A percentile compares a stretch with the other conserved stretches of the same genome.
phyloP scores from a whole-genome alignment of 2,797 vertebrate genomes.

The Harpagifer antarcticus region DNA sequence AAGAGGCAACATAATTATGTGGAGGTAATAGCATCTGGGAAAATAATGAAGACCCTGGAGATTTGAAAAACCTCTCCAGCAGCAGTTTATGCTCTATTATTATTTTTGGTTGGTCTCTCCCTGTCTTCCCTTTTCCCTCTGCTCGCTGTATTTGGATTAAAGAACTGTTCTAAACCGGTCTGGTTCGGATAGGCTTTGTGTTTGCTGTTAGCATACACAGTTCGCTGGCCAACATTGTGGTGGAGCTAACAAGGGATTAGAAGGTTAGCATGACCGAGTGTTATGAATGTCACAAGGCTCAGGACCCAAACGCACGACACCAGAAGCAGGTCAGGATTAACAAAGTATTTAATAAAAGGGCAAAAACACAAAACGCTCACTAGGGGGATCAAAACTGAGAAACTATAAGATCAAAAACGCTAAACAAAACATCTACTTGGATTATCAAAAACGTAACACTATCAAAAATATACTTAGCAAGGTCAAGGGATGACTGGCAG shows the following conservation, averaged over 20 bases:
- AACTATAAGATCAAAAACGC: too few relatives aligned
- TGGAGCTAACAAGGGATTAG: slow-evolving; percentile 10
- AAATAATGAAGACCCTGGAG: slow-evolving; percentile 81
- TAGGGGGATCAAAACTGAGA: too few relatives aligned
- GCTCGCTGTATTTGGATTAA: slow-evolving; percentile 64
- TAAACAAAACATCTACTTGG: too few relatives aligned
- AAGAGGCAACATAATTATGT: slow-evolving; percentile 79
- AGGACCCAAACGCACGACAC: too few relatives aligned
- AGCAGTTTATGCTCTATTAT: slow-evolving; percentile 73
- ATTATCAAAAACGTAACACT: too few relatives aligned
- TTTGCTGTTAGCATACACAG: slow-evolving; percentile 12
- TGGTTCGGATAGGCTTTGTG: slow-evolving; percentile 45
- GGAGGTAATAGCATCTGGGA: slow-evolving; percentile 80
- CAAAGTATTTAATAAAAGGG: too few relatives aligned
- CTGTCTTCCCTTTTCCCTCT: slow-evolving; percentile 53
- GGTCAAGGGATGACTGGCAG: too few relatives aligned
- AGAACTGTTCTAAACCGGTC: slow-evolving; percentile 52
- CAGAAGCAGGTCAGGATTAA: too few relatives aligned
- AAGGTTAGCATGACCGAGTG: slow-evolving; percentile 16
- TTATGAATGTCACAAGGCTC: too few relatives aligned
- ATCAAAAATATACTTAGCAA: too few relatives aligned
- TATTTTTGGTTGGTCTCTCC: slow-evolving; percentile 62
- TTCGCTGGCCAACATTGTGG: not conserved
- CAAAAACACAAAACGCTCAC: too few relatives aligned
- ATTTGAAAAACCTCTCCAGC: slow-evolving; percentile 63